Percentiles rank a stretch among this genome's conserved stretches.
Evolutionary conservation across 2,113 vertebrate genomes (phyloP).

Genomic region (Casuarius casuarius): DNA sequence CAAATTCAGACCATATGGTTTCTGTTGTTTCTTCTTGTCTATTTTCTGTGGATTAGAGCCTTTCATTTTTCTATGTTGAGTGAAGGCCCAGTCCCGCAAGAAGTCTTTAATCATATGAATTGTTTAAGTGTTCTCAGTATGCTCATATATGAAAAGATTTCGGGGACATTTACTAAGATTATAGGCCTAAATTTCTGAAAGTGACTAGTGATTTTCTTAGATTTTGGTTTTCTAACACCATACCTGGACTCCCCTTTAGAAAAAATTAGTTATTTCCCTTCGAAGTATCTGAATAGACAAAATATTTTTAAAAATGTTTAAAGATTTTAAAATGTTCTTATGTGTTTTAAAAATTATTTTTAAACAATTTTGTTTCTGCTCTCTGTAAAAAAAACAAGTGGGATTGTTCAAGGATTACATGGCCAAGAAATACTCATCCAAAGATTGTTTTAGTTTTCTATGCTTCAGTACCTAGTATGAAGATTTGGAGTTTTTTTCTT

Average conservation of each 20-base stretch:
- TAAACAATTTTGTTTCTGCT: background rate
- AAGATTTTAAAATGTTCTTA: background rate
- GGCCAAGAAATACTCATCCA: background rate
- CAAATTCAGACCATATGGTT: background rate
- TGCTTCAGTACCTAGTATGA: background rate
- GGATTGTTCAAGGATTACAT: background rate
- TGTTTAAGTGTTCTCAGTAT: background rate
- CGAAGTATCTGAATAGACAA: background rate
- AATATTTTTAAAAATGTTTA: background rate
- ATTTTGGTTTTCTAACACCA: background rate
- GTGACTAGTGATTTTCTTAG: background rate
- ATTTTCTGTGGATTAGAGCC: background rate
- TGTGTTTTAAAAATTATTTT: too few relatives aligned
- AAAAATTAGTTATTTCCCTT: background rate
- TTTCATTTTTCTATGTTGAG: background rate
- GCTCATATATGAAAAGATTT: background rate
- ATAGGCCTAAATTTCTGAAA: background rate
- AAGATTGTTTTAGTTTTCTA: background rate
- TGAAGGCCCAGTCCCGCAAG: background rate
- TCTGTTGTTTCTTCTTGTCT: background rate
- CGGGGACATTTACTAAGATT: background rate
- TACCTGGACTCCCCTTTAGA: background rate
- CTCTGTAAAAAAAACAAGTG: background rate
- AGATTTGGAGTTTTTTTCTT: background rate
- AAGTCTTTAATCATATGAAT: background rate